Evolutionary conservation across 2,113 vertebrate species (phyloP), one percentile per base, ranked within the genome.

Genomic region (Paratilapia polleni): DNA sequence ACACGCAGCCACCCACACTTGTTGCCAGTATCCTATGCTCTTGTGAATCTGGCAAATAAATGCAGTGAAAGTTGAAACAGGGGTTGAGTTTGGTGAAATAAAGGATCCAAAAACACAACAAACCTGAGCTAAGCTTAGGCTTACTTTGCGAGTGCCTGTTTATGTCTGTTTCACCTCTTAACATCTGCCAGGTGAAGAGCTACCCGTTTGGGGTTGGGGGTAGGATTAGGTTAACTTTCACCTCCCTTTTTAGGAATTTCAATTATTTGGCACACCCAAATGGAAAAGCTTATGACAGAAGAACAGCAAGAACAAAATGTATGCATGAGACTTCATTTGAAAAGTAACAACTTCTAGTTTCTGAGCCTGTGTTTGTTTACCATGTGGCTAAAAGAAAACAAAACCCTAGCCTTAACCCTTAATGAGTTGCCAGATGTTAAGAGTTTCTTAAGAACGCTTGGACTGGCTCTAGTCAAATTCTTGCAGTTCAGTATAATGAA

Each of bases 1-100:
- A 28, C 15, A 52, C 54, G 19, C 15, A 78, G 31, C 59, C 73
- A 60, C 81, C 77, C 60, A 87, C 84, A 52, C 12, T 22, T 70
- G 11, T 6, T 59, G 19, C 43, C 43, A 26, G 5, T 60, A 61
- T 47, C 58, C 24, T 52, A 15, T 36, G 8, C 4, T 34, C 49
- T n/a, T 43, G 8, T 62, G 19, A 22, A 26, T 36, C 19, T 75
- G 12, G 56, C 14, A 11, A 36, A 22, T 24, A 9, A 49, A 60
- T 26, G n/a, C 49, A 70, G 6, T 19, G 59, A 20, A 57, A 77
- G 8, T 26, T 73, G 56, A 66, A 52, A 17, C 28, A 24, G 12
- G 22, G 28, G 47, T 38, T 54, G 11, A 34, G 41, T 31, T 52
- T 4, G 12, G 20, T 28, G 12, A 80, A 74, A 28, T 17, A 19